phyloP scores from a whole-genome alignment of 2,888 invertebrate species.

The Urechis unicinctus region DNA sequence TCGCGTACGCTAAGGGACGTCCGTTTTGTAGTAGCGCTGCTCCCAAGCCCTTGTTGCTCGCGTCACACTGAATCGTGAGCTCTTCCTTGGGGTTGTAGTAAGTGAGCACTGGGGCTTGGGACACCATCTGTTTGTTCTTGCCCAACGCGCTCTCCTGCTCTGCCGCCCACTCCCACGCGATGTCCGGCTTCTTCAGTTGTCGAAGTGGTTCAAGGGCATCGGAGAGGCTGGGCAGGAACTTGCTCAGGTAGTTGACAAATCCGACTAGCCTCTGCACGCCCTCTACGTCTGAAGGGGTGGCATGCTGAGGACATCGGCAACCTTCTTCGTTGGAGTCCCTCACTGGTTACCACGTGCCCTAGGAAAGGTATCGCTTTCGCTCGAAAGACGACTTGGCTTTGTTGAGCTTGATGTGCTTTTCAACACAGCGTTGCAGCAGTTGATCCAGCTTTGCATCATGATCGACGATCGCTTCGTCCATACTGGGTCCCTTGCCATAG shows the following conservation, averaged over 20 bases:
- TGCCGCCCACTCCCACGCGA: conserved; percentile 1
- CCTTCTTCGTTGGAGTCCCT: conserved; percentile 14
- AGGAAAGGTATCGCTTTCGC: conserved; percentile 13
- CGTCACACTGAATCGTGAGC: conserved; percentile 2
- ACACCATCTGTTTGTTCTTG: conserved; percentile 2
- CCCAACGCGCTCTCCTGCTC: conserved; percentile 1
- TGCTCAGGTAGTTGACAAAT: conserved; percentile 3
- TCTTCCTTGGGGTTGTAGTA: conserved; percentile 3
- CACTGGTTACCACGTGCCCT: conserved; percentile 17
- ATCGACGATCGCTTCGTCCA: conserved; percentile 1
- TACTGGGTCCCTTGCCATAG: conserved; percentile 13
- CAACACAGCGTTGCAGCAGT: conserved; percentile 13
- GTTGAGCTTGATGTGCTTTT: conserved; percentile 10
- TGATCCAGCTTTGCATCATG: conserved; percentile 15
- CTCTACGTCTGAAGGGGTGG: conserved; percentile 9
- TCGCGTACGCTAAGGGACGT: conserved; percentile 44
- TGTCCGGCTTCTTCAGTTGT: background rate
- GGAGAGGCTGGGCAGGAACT: background rate
- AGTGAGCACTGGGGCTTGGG: conserved; percentile 1
- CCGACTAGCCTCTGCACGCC: conserved; percentile 14
- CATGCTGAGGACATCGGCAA: conserved; percentile 16
- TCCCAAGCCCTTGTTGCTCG: conserved; percentile 10
- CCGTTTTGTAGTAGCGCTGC: conserved; percentile 30
- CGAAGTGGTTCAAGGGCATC: background rate
- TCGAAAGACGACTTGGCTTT: conserved; percentile 13